Evolutionary conservation across 2,113 vertebrate genomes (phyloP), one percentile per base, ranked within the genome.

Genomic region (Lathamus discolor): DNA sequence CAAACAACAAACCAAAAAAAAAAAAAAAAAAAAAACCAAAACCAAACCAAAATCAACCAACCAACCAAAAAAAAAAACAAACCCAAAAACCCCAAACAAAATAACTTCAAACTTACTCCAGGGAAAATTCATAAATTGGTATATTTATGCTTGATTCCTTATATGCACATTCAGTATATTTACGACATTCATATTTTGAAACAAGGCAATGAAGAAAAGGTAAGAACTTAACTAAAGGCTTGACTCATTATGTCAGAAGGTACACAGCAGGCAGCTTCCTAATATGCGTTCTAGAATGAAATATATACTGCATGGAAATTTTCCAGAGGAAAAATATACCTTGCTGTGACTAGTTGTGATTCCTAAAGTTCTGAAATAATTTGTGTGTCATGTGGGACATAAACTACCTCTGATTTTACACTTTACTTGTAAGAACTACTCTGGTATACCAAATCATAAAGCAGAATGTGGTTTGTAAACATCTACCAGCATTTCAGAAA

Each of bases 81-180:
- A 33, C 17, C 12, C 19, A 39, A 25, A 37, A 55, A 11, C 37
- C 23, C 37, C 23, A 41, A 2, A 57, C 39, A 57, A n/a, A 57
- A 22, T 31, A 29, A 4, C 1, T 7, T 22, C 13, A 70, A 76
- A 1, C 0, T 66, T 43, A 48, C 5, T 27, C 2, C 2, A 28
- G 7, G 14, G 13, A 67, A 52, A 59, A 67, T 11, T 59, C 6
- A 25, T 22, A 63, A 77, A 48, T 44, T n/a, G 57, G 22, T 59
- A 14, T 33, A 3, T 1, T 62, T 55, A 44, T 24, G 13, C 3
- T 31, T 54, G 37, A 46, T 51, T 64, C 19, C 23, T 83, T 52
- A 35, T 86, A 93, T 51, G 3, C 24, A 51, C 2, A 35, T 51
- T 63, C 15, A 55, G 1, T 41, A 17, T 28, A 78, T 62, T 87